phyloP scores from a whole-genome alignment of 1,140 invertebrate genomes.

The Drosophila saltans region DNA sequence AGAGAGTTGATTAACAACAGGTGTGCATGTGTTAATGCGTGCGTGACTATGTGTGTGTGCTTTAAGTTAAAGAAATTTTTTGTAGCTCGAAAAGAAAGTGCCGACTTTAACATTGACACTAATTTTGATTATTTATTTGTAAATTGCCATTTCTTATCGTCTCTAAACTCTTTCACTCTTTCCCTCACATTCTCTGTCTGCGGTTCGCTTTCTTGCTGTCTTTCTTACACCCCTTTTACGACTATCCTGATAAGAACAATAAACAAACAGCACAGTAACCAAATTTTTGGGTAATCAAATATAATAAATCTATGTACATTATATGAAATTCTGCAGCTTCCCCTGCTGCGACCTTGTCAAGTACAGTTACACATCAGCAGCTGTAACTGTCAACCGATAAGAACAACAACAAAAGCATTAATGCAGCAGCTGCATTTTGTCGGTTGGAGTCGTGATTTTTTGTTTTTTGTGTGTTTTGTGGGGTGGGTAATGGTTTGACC shows the following conservation, averaged over 20 bases:
- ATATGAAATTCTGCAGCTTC: background rate
- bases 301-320: slow-evolving; percentile 26
- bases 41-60: slow-evolving; percentile 17
- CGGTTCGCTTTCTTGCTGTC: background rate
- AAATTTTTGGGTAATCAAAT: slow-evolving; percentile 44
- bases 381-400: slow-evolving; percentile 7
- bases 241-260: slow-evolving; percentile 56
- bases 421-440: slow-evolving; percentile 31
- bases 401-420: slow-evolving; percentile 13
- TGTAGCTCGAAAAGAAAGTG: slow-evolving; percentile 51
- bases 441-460: slow-evolving; percentile 20
- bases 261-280: slow-evolving; percentile 48
- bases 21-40: slow-evolving; percentile 25
- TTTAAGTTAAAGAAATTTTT: slow-evolving; percentile 27
- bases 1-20: slow-evolving; percentile 45
- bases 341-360: background rate
- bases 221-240: background rate
- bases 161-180: background rate
- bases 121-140: slow-evolving; percentile 14
- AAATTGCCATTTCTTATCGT: slow-evolving; percentile 22
- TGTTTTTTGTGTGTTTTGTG: background rate
- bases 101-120: slow-evolving; percentile 22
- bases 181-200: background rate
- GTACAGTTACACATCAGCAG: slow-evolving; percentile 40
- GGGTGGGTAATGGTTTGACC: slow-evolving; percentile 16